Evolutionary conservation across 2,797 vertebrate genomes (phyloP), one percentile per base, ranked within the genome.

Genomic region (Xenopus petersii): DNA sequence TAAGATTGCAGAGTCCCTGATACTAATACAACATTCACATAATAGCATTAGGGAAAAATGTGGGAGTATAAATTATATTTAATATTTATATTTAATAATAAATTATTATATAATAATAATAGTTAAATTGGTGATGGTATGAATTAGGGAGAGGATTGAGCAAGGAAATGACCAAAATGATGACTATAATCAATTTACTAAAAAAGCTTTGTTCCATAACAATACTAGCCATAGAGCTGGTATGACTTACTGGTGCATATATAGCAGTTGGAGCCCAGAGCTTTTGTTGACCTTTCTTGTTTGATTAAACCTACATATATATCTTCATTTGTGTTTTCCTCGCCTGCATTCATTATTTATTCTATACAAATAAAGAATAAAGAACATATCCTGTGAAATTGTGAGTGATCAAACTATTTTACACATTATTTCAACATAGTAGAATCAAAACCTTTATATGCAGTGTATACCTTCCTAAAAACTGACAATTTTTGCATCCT

Each of bases 171-270:
- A 66, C 48, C 64, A 72, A 77, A 67, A 17, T 5, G 21, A 77
- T 67, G 59, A 21, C 59, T 68, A 55, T 64, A 77, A 77, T 73
- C 75, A 77, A 77, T 77, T 77, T 77, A 59, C 70, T 77, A 77
- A 77, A 77, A 58, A 77, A 67, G 70, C 70, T 73, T 73, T 73
- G 64, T 77, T 77, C 64, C 26, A 4, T 36, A 67, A 48, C 59
- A 73, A 58, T 68, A 59, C 48, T 77, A 73, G 75, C 75, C 75
- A 77, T 63, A 69, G 75, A 70, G 26, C 55, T 58, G 49, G 24
- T 63, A 8, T 73, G 70, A 77, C 75, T 64, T 77, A 68, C 60
- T 77, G 59, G 48, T n/a, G 24, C 9, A 24, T 61, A 71, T 51
- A 33, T 46, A 65, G 12, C 24, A 26, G 58, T 56, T 54, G 10